Evolutionary conservation across 1,140 invertebrate genomes (phyloP).

Genomic region (Octopus bimaculoides): DNA sequence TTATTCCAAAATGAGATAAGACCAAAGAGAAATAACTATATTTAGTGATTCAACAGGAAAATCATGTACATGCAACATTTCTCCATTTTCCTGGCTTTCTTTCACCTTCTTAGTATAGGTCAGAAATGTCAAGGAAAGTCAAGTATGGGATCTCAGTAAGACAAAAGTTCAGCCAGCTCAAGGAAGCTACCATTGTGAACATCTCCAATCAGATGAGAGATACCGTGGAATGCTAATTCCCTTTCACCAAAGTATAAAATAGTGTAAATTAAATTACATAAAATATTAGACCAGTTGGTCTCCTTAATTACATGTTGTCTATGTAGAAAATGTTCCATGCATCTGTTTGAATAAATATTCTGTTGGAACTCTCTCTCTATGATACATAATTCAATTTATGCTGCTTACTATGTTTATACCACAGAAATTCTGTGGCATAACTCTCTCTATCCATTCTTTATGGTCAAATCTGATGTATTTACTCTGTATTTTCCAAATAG

Average conservation of each 20-base stretch:
- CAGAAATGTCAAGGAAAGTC: neutral
- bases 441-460: too few relatives aligned
- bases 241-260: neutral
- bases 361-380: neutral
- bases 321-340: neutral
- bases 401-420: neutral
- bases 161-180: neutral
- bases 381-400: slow-evolving; percentile 5
- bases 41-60: neutral
- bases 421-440: too few relatives aligned
- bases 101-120: neutral
- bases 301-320: neutral
- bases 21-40: neutral
- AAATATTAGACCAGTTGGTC: neutral
- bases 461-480: too few relatives aligned
- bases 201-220: neutral
- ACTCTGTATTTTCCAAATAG: too few relatives aligned
- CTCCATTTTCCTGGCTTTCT: neutral
- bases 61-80: neutral
- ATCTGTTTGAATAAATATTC: neutral
- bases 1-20: neutral
- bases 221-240: neutral
- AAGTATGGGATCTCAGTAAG: slow-evolving; percentile 2
- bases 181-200: neutral
- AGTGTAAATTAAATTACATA: neutral